Conservation (phyloP, 2,113 vertebrate genomes). For the Bos javanicus region DNA sequence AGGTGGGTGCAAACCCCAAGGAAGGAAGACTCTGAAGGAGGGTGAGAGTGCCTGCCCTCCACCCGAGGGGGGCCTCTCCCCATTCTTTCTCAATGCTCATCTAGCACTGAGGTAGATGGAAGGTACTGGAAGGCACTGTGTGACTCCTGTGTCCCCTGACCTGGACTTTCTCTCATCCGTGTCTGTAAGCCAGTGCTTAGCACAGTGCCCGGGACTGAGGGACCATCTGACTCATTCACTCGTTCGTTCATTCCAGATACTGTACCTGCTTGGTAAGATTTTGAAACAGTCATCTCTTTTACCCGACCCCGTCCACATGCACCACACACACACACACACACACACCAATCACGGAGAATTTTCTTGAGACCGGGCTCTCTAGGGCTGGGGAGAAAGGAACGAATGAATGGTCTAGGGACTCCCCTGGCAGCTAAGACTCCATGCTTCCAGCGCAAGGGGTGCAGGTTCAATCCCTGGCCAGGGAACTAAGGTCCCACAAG, state of each 20-base stretch:
- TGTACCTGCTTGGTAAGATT: not conserved
- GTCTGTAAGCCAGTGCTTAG: not conserved
- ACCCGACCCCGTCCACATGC: not conserved
- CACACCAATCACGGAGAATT: not conserved
- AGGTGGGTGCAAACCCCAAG: not conserved
- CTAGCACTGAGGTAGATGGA: not conserved
- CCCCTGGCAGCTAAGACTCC: not conserved
- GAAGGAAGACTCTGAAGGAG: not conserved
- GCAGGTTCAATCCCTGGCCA: not conserved
- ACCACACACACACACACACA: not conserved
- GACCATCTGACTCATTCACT: not conserved
- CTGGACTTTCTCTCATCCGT: too few relatives aligned
- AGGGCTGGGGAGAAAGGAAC: not conserved
- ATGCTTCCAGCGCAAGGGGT: not conserved
- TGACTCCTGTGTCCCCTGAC: too few relatives aligned
- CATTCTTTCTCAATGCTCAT: too few relatives aligned
- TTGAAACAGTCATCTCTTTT: not conserved
- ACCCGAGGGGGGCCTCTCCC: fast-evolving
- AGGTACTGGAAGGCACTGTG: not conserved
- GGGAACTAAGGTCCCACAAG: not conserved
- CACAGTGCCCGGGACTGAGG: not conserved
- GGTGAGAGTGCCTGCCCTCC: not conserved
- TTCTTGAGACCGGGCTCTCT: not conserved
- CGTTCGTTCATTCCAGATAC: not conserved
- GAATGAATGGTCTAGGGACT: not conserved